A percentile compares a stretch with the other conserved stretches of the same genome.
Evolutionary conservation across 2,113 vertebrate species (phyloP).

Genomic region (Upupa epops): DNA sequence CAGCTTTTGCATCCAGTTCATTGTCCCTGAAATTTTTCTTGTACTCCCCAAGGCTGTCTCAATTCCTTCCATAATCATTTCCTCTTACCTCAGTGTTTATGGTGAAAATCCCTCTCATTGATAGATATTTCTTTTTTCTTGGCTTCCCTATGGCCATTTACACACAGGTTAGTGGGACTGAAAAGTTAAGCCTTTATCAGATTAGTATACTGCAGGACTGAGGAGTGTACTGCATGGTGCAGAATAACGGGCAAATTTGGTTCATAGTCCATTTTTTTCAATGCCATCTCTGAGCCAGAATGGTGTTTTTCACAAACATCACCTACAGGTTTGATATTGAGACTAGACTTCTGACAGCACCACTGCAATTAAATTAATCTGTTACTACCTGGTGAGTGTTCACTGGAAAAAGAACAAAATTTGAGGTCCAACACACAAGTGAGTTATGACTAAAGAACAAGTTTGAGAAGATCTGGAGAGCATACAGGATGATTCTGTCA

Average conservation of each 20-base stretch:
- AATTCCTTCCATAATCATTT: background rate
- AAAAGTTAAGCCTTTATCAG: background rate
- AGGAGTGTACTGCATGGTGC: background rate
- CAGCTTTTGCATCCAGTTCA: background rate
- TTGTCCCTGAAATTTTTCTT: background rate
- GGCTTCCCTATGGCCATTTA: background rate
- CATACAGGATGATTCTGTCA: background rate
- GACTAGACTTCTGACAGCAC: background rate
- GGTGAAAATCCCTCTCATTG: background rate
- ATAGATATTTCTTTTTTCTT: background rate
- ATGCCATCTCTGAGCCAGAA: background rate
- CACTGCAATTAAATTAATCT: background rate
- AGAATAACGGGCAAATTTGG: constrained; percentile 28
- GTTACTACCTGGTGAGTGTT: background rate
- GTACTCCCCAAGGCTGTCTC: background rate
- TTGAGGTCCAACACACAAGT: background rate
- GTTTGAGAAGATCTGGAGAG: background rate
- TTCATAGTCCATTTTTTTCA: background rate
- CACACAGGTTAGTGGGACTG: background rate
- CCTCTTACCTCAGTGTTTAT: background rate
- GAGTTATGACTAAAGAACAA: background rate
- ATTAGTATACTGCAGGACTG: background rate
- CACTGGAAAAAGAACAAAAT: background rate
- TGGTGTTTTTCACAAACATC: background rate
- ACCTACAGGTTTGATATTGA: background rate